Evolutionary conservation across 2,888 invertebrate genomes (phyloP).

Genomic region (Eristalinus aeneus): DNA sequence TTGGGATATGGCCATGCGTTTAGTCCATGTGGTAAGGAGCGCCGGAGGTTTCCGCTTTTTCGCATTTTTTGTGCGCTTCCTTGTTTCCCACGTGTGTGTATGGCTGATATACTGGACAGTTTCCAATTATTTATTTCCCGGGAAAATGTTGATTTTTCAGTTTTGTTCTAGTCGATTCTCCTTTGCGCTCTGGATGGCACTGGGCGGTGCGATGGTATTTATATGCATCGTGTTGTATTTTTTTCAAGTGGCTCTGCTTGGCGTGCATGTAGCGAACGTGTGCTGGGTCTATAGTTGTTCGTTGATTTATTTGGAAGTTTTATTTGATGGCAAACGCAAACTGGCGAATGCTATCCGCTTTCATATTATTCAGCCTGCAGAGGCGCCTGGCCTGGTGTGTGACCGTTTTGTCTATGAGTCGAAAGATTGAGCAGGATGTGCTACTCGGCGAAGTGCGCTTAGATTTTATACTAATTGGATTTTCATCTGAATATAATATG

Average conservation of each 20-base stretch:
- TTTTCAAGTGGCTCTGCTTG: background rate
- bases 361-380: background rate
- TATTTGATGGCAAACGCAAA: background rate
- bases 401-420: background rate
- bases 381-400: background rate
- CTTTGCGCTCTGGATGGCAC: background rate
- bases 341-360: background rate
- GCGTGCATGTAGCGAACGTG: background rate
- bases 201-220: background rate
- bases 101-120: background rate
- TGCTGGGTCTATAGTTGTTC: background rate
- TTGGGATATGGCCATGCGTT: background rate
- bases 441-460: background rate
- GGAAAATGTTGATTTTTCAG: constrained; percentile 10
- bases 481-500: background rate
- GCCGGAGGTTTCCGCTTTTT: background rate
- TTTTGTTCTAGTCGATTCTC: background rate
- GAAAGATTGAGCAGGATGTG: background rate
- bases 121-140: constrained; percentile 20
- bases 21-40: constrained; percentile 25
- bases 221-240: constrained; percentile 9
- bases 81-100: background rate
- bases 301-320: background rate
- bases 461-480: background rate
- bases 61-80: background rate